A percentile compares a stretch with the other conserved stretches of the same genome.
These are phyloP conservation scores for Schizopygopsis malacanthus DNA, from an alignment of 2,797 vertebrate genomes.

Conservation along the genomic window DNA sequence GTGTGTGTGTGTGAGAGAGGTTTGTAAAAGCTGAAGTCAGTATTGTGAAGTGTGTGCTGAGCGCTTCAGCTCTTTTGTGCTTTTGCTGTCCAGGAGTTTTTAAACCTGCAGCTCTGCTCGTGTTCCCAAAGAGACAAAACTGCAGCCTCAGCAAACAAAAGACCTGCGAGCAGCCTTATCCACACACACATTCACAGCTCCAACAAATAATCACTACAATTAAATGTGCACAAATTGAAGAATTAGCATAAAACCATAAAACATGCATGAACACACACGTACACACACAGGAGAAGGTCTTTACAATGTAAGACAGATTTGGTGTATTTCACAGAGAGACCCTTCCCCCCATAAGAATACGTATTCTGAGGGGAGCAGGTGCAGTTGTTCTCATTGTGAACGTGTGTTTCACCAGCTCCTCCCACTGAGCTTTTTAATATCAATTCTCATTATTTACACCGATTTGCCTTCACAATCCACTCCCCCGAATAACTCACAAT, in stretches of 20 bases:
- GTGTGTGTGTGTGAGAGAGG: background rate
- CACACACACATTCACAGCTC: slow-evolving; percentile 32
- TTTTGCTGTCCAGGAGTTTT: slow-evolving; percentile 50
- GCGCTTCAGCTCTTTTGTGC: slow-evolving; percentile 38
- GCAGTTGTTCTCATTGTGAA: slow-evolving; percentile 33
- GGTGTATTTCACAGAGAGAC: slow-evolving; percentile 9
- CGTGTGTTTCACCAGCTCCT: slow-evolving; percentile 43
- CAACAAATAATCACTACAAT: background rate
- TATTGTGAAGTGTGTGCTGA: slow-evolving; percentile 39
- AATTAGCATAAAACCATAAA: background rate
- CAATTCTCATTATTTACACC: slow-evolving; percentile 22
- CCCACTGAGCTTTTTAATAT: slow-evolving; percentile 38
- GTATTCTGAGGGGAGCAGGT: slow-evolving; percentile 39
- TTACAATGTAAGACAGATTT: slow-evolving; percentile 7
- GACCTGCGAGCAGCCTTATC: slow-evolving; percentile 37
- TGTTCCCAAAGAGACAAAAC: slow-evolving; percentile 46
- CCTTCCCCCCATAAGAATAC: slow-evolving; percentile 21
- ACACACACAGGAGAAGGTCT: slow-evolving; percentile 7
- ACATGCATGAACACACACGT: slow-evolving; percentile 8
- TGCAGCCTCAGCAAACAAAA: slow-evolving; percentile 56
- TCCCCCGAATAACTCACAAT: background rate
- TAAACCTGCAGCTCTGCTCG: slow-evolving; percentile 50
- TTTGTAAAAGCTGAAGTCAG: slow-evolving; percentile 25
- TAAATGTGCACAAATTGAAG: background rate
- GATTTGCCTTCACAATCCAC: slow-evolving; percentile 4